Conservation (phyloP, 2,113 vertebrate species). For the Pteronura brasiliensis region DNA sequence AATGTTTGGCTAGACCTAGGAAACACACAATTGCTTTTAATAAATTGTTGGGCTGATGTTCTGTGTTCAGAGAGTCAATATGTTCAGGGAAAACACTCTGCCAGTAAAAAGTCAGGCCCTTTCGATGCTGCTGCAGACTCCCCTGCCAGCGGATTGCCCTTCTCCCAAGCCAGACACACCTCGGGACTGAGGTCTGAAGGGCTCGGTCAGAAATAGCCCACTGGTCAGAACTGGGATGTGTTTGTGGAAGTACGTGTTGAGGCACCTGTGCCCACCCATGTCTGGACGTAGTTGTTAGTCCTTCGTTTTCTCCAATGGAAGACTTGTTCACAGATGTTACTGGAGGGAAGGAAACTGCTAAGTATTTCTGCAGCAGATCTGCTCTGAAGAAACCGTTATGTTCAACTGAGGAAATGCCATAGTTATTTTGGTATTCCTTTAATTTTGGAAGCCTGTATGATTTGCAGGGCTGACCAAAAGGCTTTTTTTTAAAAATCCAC, state of each 20-base stretch:
- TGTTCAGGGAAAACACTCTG: slow-evolving; percentile 31
- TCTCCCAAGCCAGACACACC: slow-evolving; percentile 16
- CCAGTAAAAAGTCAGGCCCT: slow-evolving; percentile 37
- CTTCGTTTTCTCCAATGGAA: slow-evolving; percentile 31
- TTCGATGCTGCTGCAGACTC: neutral
- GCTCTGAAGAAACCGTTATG: slow-evolving; percentile 71
- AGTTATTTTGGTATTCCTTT: slow-evolving; percentile 74
- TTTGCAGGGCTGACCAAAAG: slow-evolving; percentile 67
- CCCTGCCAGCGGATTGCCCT: neutral
- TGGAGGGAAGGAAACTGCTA: slow-evolving; percentile 47
- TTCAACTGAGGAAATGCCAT: slow-evolving; percentile 69
- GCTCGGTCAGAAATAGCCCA: slow-evolving; percentile 27
- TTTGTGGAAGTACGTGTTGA: slow-evolving; percentile 23
- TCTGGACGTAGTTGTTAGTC: slow-evolving; percentile 30
- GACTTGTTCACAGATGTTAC: slow-evolving; percentile 68
- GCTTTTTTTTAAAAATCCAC: slow-evolving; percentile 15
- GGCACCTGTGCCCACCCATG: slow-evolving; percentile 67
- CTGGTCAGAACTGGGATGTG: neutral
- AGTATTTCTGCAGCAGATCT: slow-evolving; percentile 51
- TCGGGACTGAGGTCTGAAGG: slow-evolving; percentile 30
- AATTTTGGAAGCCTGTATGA: slow-evolving; percentile 70
- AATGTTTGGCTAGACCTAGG: slow-evolving; percentile 71
- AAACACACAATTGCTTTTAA: slow-evolving; percentile 77
- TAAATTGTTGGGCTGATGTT: slow-evolving; percentile 61
- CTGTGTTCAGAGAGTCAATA: slow-evolving; percentile 60